These are phyloP conservation scores for Atractosteus spatula DNA, from an alignment of 2,113 vertebrate genomes.

Conservation along the genomic window DNA sequence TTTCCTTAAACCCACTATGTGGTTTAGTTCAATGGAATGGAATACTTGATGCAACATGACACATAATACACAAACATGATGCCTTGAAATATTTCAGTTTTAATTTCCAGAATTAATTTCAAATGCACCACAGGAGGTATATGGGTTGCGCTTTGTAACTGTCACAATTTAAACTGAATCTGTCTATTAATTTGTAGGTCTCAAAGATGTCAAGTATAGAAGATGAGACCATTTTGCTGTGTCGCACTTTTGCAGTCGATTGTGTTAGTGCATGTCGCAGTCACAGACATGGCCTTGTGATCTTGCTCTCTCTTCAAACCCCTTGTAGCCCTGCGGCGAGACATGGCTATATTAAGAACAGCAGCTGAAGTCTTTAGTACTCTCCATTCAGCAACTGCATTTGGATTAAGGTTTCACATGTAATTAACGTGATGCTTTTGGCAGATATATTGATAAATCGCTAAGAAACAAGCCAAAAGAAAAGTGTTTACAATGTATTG, in stretches of 20 bases:
- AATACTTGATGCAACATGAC: too few species aligned
- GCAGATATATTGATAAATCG: slow-evolving; percentile 13
- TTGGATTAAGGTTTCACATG: slow-evolving; percentile 3
- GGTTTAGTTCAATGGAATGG: too few species aligned
- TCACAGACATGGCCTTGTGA: background rate
- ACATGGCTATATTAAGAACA: slow-evolving; percentile 15
- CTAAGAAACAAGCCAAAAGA: background rate
- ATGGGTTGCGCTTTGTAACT: too few species aligned
- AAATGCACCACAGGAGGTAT: too few species aligned
- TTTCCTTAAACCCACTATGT: too few species aligned
- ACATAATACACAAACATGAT: too few species aligned
- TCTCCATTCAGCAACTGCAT: background rate
- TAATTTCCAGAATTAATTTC: too few species aligned
- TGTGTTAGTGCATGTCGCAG: background rate
- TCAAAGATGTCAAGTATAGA: too few species aligned
- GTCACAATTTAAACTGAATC: too few species aligned
- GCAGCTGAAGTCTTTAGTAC: slow-evolving; percentile 12
- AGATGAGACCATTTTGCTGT: background rate
- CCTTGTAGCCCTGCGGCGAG: slow-evolving; percentile 9
- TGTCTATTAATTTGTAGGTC: too few species aligned
- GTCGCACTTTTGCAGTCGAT: background rate
- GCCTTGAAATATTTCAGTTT: too few species aligned
- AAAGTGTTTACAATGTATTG: too few species aligned
- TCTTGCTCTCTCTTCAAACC: background rate
- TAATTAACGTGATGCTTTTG: slow-evolving; percentile 22